Percentiles rank a stretch among this genome's conserved stretches.
phyloP scores from a whole-genome alignment of 1,140 invertebrate species.

The Meloidogyne hapla region DNA sequence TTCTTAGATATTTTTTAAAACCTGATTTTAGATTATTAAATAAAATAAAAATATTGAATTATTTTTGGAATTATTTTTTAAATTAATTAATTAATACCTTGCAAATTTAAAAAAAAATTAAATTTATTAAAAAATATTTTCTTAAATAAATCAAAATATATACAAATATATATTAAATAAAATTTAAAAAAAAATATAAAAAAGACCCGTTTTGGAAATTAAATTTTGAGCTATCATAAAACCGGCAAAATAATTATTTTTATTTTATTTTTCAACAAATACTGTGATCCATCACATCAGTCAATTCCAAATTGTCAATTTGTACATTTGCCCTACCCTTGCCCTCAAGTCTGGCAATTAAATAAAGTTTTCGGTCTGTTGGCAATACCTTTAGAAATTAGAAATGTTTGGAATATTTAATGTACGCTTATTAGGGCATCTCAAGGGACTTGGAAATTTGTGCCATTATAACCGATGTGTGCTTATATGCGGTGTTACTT shows the following conservation, averaged over 20 bases:
- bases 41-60: too few relatives aligned
- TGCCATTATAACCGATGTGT: too few relatives aligned
- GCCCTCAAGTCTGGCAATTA: conserved; percentile 47
- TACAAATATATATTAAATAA: not conserved
- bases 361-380: conserved; percentile 58
- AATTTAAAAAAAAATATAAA: not conserved
- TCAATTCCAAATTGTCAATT: conserved; percentile 40
- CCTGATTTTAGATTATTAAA: too few relatives aligned
- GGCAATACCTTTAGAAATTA: conserved; percentile 53
- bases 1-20: too few relatives aligned
- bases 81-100: too few relatives aligned
- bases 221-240: not conserved
- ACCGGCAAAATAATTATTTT: not conserved
- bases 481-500: too few relatives aligned
- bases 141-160: not conserved
- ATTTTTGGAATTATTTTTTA: too few relatives aligned
- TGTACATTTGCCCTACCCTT: conserved; percentile 44
- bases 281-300: not conserved
- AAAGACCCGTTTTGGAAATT: not conserved
- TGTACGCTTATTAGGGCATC: too few relatives aligned
- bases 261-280: too few relatives aligned
- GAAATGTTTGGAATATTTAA: too few relatives aligned
- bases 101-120: too few relatives aligned
- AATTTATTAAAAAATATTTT: not conserved
- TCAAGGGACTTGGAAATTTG: too few relatives aligned